Percentiles rank a stretch among this genome's conserved stretches.
These are phyloP conservation scores for Lanius collurio DNA, from an alignment of 2,113 vertebrate species.

Conservation along the genomic window DNA sequence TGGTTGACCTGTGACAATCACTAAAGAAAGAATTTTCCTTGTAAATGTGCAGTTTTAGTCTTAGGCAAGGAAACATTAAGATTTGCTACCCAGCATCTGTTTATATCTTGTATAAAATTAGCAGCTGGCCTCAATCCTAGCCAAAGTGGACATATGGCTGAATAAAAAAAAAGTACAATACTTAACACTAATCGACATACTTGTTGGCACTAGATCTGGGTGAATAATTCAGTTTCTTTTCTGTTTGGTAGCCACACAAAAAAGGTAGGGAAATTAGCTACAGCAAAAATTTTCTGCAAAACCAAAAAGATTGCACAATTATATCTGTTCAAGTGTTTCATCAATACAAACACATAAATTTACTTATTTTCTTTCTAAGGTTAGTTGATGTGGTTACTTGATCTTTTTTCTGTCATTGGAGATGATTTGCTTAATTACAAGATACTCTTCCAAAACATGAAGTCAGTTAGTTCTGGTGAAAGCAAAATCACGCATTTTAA, in stretches of 20 bases:
- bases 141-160: constrained; percentile 49
- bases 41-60: neutral
- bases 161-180: constrained; percentile 37
- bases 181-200: constrained; percentile 58
- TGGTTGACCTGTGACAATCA: neutral
- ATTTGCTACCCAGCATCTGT: constrained; percentile 24
- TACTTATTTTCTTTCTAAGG: neutral
- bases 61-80: neutral
- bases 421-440: neutral
- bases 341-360: neutral
- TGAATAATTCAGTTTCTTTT: neutral
- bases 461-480: neutral
- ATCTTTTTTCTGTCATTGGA: neutral
- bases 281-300: neutral
- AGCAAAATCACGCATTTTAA: neutral
- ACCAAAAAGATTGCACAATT: neutral
- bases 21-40: neutral
- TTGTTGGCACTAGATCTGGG: constrained; percentile 11
- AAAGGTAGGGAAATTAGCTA: neutral
- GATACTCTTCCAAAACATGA: neutral
- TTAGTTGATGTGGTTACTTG: neutral
- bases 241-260: neutral
- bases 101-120: constrained; percentile 39
- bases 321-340: neutral
- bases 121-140: constrained; percentile 32